phyloP scores from a whole-genome alignment of 2,113 vertebrate genomes.

The Trematocara nigrifrons region DNA sequence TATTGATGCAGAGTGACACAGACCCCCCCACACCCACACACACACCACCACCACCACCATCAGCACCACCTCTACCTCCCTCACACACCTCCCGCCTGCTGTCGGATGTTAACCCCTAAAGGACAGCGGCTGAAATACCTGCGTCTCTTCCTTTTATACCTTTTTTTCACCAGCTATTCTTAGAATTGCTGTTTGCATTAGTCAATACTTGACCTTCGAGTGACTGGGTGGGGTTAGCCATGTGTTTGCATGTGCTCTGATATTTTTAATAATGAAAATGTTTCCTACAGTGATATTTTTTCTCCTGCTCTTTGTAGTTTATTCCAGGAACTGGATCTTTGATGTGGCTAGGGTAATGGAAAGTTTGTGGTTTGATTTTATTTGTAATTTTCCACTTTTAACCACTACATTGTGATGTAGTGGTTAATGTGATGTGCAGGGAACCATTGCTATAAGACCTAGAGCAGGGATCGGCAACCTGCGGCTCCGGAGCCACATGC shows the following conservation, averaged over 20 bases:
- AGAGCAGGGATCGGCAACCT: too few species aligned
- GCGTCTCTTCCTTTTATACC: slow-evolving; percentile 14
- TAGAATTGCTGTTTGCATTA: background rate
- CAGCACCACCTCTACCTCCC: background rate
- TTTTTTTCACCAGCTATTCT: background rate
- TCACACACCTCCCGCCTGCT: background rate
- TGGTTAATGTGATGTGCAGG: too few species aligned
- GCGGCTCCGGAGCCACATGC: too few species aligned
- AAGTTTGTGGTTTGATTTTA: background rate
- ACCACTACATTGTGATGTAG: background rate
- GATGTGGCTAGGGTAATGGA: background rate
- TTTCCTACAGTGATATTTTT: background rate
- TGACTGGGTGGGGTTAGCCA: background rate
- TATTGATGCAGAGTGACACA: slow-evolving; percentile 46
- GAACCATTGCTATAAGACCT: rapidly evolving
- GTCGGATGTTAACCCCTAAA: slow-evolving; percentile 40
- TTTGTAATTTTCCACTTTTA: background rate
- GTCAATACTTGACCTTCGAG: background rate
- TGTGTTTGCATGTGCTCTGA: background rate
- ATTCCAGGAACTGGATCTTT: background rate
- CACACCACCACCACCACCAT: background rate
- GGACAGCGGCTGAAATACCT: background rate
- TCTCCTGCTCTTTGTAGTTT: background rate
- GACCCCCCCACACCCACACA: background rate
- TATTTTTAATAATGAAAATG: background rate